These are phyloP conservation scores for Sceliomorpha sp. DNA, from an alignment of 2,888 invertebrate genomes.

Conservation along the genomic window DNA sequence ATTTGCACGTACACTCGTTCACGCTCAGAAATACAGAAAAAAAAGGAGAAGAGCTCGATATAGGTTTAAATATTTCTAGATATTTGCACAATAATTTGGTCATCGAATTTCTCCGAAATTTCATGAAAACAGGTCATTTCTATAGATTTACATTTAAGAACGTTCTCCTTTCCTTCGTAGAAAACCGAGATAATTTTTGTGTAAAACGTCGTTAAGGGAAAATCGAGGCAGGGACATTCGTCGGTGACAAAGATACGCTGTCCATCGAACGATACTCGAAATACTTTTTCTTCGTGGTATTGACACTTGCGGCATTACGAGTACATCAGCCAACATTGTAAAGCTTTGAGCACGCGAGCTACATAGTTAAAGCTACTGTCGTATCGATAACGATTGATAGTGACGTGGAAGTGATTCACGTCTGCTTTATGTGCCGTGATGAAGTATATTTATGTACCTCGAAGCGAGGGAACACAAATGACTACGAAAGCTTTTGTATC, in stretches of 20 bases:
- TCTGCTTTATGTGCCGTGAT: constrained; percentile 33
- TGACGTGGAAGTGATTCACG: constrained; percentile 47
- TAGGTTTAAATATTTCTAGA: too few relatives aligned
- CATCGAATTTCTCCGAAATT: too few relatives aligned
- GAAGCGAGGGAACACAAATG: constrained; percentile 12
- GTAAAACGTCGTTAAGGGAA: not conserved
- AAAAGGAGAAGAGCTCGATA: too few relatives aligned
- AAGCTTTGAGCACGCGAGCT: constrained; percentile 41
- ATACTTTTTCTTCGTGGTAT: constrained; percentile 21
- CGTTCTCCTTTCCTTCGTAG: not conserved
- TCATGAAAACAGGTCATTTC: too few relatives aligned
- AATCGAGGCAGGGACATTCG: not conserved
- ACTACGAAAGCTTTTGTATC: constrained; percentile 15
- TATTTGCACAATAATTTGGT: too few relatives aligned
- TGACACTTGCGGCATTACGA: constrained; percentile 34
- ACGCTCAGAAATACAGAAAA: too few relatives aligned
- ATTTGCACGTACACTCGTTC: too few relatives aligned
- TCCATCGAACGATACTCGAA: constrained; percentile 4
- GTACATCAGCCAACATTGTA: constrained; percentile 32
- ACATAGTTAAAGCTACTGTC: constrained; percentile 37
- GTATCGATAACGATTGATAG: constrained; percentile 54
- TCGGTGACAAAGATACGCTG: constrained; percentile 13
- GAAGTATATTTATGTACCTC: constrained; percentile 23
- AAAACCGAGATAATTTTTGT: too few relatives aligned
- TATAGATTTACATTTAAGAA: too few relatives aligned